Evolutionary conservation across 2,797 vertebrate genomes (phyloP), one percentile per base, ranked within the genome.

Genomic region (Lagodon rhomboides): DNA sequence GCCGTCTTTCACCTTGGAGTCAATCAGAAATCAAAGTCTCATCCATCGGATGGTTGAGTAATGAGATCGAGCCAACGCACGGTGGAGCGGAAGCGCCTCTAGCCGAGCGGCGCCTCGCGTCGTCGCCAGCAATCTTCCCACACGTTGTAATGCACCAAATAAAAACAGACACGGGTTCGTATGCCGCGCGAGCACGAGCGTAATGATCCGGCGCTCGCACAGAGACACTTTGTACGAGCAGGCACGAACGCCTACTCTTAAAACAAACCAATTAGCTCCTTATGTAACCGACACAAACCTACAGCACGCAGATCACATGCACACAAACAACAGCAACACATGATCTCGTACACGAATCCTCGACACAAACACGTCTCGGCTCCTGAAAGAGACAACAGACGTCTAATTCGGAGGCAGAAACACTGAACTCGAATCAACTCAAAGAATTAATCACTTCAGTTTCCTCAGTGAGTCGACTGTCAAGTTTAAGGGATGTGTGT

Each of bases 221-320:
- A 44, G 55, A 87, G 73, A 75, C 56, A 87, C 77, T 79, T 80
- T 88, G 79, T 74, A 72, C 71, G 23, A 34, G 73, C 80, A 58
- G 47, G 50, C 81, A 67, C 8, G 41, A 67, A 79, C 83, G 16
- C 80, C 80, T 34, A 62, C 70, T 66, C 77, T 16, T 16, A 20
- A 41, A 82, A 82, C 84, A 80, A 85, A 89, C 81, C 80, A 87
- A 90, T 90, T 90, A 77, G 73, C 55, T 83, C 51, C 59, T 85
- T 78, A 83, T 79, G 74, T 84, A 91, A 83, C 78, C 73, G 75
- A 83, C 66, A 77, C 70, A 83, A 79, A 81, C 78, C 70, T 69
- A 56, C 77, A 77, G 68, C 74, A 82, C 66, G 50, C 64, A 5
- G 65, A 78, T 64, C 76, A 56, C n/a, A 77, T 67, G 64, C 70